Percentiles rank a stretch among this genome's conserved stretches.
These are phyloP conservation scores for Trichonephila clavata DNA, from an alignment of 1,140 invertebrate species.

Conservation along the genomic window DNA sequence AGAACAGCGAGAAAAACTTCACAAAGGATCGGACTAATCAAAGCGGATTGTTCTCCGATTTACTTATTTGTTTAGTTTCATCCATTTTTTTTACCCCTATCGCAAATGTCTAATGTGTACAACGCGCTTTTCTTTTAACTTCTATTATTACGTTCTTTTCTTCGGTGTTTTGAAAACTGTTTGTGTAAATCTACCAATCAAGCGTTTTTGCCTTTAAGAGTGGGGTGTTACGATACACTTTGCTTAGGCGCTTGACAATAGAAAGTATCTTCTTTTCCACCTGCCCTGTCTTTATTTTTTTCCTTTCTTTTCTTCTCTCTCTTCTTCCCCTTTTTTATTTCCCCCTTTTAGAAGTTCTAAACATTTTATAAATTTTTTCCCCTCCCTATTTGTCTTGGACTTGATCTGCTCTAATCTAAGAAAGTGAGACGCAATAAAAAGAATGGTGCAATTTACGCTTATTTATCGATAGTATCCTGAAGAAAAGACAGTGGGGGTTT, in stretches of 20 bases:
- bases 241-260: constrained; percentile 67
- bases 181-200: constrained; percentile 76
- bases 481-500: constrained; percentile 49
- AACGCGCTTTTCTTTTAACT: constrained; percentile 50
- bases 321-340: background rate
- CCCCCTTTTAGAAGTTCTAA: constrained; percentile 47
- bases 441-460: constrained; percentile 76
- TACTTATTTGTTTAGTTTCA: constrained; percentile 60
- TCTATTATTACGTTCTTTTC: constrained; percentile 68
- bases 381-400: constrained; percentile 67
- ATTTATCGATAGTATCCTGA: constrained; percentile 74
- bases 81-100: constrained; percentile 44
- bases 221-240: constrained; percentile 62
- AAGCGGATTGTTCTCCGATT: constrained; percentile 76
- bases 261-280: constrained; percentile 40
- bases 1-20: constrained; percentile 52
- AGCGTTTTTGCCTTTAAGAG: constrained; percentile 71
- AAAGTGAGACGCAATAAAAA: constrained; percentile 72
- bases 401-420: constrained; percentile 75
- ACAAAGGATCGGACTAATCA: constrained; percentile 69
- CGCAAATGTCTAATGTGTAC: constrained; percentile 67
- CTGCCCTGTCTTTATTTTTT: constrained; percentile 4
- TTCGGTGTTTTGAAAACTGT: constrained; percentile 56
- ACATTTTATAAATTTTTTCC: constrained; percentile 62
- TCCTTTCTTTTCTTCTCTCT: background rate